Evolutionary conservation across 1,140 invertebrate genomes (phyloP).

Genomic region (Glossosoma conforme): DNA sequence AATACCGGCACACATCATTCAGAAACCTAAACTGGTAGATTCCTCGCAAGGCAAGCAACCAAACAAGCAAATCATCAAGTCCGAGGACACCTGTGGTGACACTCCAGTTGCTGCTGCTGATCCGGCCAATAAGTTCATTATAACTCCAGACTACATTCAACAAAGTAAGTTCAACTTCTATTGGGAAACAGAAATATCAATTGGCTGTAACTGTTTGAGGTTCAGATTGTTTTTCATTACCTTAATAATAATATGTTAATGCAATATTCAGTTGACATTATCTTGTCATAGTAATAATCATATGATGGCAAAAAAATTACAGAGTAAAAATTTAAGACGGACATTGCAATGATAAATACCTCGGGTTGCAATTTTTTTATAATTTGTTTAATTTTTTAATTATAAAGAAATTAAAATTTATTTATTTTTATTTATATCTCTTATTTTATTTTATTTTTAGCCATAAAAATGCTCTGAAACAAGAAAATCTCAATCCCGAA

Average conservation of each 20-base stretch:
- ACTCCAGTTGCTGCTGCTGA: conserved; percentile 37
- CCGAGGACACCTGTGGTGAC: conserved; percentile 33
- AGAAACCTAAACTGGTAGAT: conserved; percentile 12
- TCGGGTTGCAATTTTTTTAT: conserved; percentile 22
- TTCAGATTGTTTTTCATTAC: too few relatives aligned
- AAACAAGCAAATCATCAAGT: conserved; percentile 24
- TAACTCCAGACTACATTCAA: conserved; percentile 84
- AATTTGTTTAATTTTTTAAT: conserved; percentile 7
- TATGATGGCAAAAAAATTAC: too few relatives aligned
- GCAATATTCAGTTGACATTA: too few relatives aligned
- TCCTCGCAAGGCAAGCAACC: not conserved
- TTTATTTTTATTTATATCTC: conserved; percentile 37
- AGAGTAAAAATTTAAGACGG: too few relatives aligned
- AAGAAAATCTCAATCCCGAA: conserved; percentile 86
- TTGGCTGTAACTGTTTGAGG: too few relatives aligned
- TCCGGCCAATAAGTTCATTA: conserved; percentile 67
- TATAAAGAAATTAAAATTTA: not conserved
- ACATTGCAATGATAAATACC: too few relatives aligned
- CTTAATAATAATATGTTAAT: too few relatives aligned
- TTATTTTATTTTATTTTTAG: conserved; percentile 44
- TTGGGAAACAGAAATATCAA: too few relatives aligned
- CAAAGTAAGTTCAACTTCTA: conserved; percentile 61
- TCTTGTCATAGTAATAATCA: too few relatives aligned
- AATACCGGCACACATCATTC: conserved; percentile 35
- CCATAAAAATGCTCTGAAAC: conserved; percentile 79